Conservation (phyloP, 2,888 invertebrate species). For the Tetropium fuscum region DNA sequence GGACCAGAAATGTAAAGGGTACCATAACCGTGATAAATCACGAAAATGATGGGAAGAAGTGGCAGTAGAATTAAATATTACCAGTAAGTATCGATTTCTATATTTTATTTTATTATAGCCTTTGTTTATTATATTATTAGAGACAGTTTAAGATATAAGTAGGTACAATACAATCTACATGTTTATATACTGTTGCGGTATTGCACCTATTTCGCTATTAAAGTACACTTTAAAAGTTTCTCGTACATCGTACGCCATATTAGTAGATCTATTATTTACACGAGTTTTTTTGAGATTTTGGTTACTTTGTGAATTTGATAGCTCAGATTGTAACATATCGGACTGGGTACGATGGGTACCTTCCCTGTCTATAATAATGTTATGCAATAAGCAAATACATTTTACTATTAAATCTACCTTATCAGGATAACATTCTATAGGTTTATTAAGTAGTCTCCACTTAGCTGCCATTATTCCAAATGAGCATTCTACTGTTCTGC, state of each 20-base stretch:
- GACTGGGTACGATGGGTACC: slow-evolving; percentile 23
- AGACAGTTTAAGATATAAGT: slow-evolving; percentile 10
- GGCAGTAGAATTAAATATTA: slow-evolving; percentile 12
- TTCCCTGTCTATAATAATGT: slow-evolving; percentile 32
- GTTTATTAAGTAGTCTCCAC: slow-evolving; percentile 34
- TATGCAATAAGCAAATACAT: slow-evolving; percentile 30
- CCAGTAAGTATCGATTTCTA: not conserved
- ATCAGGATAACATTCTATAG: slow-evolving; percentile 31
- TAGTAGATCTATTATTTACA: slow-evolving; percentile 24
- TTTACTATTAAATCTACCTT: slow-evolving; percentile 34
- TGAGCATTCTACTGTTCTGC: slow-evolving; percentile 22
- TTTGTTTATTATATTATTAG: not conserved
- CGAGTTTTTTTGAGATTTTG: slow-evolving; percentile 8
- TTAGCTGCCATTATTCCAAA: slow-evolving; percentile 36
- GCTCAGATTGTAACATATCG: slow-evolving; percentile 17
- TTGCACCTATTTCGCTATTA: slow-evolving; percentile 28
- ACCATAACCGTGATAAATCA: slow-evolving; percentile 11
- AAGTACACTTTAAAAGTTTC: slow-evolving; percentile 25
- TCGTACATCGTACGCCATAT: slow-evolving; percentile 22
- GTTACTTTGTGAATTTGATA: slow-evolving; percentile 18
- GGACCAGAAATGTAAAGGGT: not conserved
- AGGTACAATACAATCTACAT: slow-evolving; percentile 12
- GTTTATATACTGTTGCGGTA: slow-evolving; percentile 25
- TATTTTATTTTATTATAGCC: slow-evolving; percentile 3
- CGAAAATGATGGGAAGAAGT: slow-evolving; percentile 14